phyloP scores from a whole-genome alignment of 2,113 vertebrate genomes.

The Misgurnus mizolepis region DNA sequence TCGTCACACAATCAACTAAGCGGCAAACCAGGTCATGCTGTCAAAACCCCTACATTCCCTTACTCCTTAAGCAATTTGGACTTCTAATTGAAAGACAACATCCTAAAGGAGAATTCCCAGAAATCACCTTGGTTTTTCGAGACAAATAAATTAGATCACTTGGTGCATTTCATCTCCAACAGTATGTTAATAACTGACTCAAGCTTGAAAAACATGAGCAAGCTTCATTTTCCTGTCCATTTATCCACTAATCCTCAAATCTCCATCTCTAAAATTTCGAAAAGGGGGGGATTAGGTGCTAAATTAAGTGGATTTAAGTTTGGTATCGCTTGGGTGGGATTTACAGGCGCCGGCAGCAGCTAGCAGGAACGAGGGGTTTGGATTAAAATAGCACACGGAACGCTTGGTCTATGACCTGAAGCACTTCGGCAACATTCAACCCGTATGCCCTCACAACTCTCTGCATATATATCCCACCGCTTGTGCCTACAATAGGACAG shows the following conservation, averaged over 20 bases:
- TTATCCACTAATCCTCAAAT: constrained; percentile 57
- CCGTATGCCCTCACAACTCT: constrained; percentile 26
- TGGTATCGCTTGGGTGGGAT: constrained; percentile 49
- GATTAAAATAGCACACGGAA: constrained; percentile 45
- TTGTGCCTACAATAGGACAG: constrained; percentile 8
- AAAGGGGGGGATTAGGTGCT: constrained; percentile 53
- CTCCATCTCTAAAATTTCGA: constrained; percentile 48
- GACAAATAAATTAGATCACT: not conserved
- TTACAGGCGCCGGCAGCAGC: constrained; percentile 21
- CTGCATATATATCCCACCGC: not conserved
- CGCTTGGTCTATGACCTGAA: constrained; percentile 24
- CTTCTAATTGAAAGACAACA: not conserved
- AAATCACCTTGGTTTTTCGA: constrained; percentile 9
- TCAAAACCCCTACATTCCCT: constrained; percentile 3
- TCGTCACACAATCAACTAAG: constrained; percentile 4
- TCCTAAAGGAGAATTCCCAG: constrained; percentile 6
- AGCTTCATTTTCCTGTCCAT: constrained; percentile 47
- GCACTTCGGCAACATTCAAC: constrained; percentile 17
- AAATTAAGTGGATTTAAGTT: constrained; percentile 57
- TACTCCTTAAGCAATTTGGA: not conserved
- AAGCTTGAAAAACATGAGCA: constrained; percentile 45
- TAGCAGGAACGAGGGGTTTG: constrained; percentile 23
- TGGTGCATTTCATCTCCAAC: not conserved
- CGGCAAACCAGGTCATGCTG: constrained; percentile 18
- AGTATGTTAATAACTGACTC: constrained; percentile 43